A percentile compares a stretch with the other conserved stretches of the same genome.
Conservation (phyloP, 2,888 invertebrate species). For the Amphipoea lucens region DNA sequence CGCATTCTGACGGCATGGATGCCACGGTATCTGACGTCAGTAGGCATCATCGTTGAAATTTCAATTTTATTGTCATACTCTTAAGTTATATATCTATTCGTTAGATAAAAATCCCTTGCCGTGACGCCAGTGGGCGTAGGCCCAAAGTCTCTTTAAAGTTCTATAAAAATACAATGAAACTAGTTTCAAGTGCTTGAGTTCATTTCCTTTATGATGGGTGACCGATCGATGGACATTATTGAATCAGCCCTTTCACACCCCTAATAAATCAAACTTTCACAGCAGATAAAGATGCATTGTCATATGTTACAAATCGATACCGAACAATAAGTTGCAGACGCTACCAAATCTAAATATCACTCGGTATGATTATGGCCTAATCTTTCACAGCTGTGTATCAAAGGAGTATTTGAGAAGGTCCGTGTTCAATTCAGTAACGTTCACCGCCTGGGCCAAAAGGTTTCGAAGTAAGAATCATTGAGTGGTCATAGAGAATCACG, state of each 20-base stretch:
- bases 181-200: background rate
- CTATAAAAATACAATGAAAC: background rate
- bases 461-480: too few species aligned
- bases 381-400: background rate
- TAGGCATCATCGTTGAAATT: background rate
- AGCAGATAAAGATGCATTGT: background rate
- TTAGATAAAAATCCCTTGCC: background rate
- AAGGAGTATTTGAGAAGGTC: background rate
- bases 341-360: background rate
- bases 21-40: background rate
- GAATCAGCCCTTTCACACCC: background rate
- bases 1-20: background rate
- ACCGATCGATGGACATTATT: background rate
- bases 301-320: conserved; percentile 2
- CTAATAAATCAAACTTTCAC: conserved; percentile 23
- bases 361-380: background rate
- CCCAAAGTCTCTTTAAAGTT: background rate
- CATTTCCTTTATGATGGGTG: background rate
- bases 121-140: background rate
- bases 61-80: background rate
- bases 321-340: background rate
- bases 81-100: background rate
- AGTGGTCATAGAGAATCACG: too few species aligned
- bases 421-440: background rate
- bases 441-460: too few species aligned